A percentile compares a stretch with the other conserved stretches of the same genome.
phyloP scores from a whole-genome alignment of 1,140 invertebrate genomes.

The Drosophila paulistorum region DNA sequence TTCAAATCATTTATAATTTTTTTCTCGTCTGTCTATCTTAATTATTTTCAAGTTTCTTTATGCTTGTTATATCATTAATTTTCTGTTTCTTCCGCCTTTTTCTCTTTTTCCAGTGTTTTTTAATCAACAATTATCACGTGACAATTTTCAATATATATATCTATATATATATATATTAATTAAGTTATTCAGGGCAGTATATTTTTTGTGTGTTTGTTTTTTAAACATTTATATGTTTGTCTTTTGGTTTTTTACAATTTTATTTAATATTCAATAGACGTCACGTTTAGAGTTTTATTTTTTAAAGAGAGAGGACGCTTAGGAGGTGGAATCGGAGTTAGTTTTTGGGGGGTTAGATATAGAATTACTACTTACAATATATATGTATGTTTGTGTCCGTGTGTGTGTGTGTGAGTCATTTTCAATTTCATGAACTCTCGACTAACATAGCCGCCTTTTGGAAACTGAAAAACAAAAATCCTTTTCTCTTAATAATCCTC shows the following conservation, averaged over 20 bases:
- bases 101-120: neutral
- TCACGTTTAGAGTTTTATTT: constrained; percentile 36
- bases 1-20: constrained; percentile 22
- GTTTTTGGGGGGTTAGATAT: constrained; percentile 28
- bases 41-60: constrained; percentile 73
- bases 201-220: constrained; percentile 60
- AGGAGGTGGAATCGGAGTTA: constrained; percentile 10
- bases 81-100: constrained; percentile 25
- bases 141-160: constrained; percentile 57
- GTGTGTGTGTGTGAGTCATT: neutral
- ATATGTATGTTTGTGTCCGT: neutral
- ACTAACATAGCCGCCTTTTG: constrained; percentile 12
- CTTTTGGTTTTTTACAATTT: constrained; percentile 57
- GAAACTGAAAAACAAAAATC: neutral
- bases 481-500: constrained; percentile 61
- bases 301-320: constrained; percentile 11
- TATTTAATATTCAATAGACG: constrained; percentile 68
- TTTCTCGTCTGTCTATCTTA: constrained; percentile 65
- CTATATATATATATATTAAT: constrained; percentile 44
- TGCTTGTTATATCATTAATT: constrained; percentile 42
- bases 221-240: constrained; percentile 74
- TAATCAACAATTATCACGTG: constrained; percentile 79
- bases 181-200: constrained; percentile 76
- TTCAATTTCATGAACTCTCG: neutral
- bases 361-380: constrained; percentile 4